Evolutionary conservation across 2,113 vertebrate genomes (phyloP).

Genomic region (Planiliza haematocheilus): DNA sequence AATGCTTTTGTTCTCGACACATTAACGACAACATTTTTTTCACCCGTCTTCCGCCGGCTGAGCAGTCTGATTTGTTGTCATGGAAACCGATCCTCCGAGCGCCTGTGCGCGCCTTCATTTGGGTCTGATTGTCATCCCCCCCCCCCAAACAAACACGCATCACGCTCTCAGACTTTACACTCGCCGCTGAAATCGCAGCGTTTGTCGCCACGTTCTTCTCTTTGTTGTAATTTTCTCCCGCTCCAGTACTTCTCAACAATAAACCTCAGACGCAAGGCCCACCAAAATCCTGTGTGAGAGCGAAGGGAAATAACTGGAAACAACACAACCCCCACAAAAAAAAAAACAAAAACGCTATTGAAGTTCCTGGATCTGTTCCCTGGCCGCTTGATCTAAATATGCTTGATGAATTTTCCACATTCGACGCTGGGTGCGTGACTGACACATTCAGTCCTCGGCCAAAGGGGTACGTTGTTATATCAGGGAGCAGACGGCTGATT

Average conservation of each 20-base stretch:
- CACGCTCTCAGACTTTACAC: slow-evolving; percentile 27
- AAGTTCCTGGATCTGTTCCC: slow-evolving; percentile 44
- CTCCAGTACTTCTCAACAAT: slow-evolving; percentile 66
- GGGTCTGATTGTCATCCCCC: slow-evolving; percentile 65
- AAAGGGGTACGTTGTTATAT: slow-evolving; percentile 19
- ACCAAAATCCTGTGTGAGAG: slow-evolving; percentile 35
- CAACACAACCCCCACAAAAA: slow-evolving; percentile 21
- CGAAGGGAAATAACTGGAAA: slow-evolving; percentile 49
- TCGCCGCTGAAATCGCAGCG: slow-evolving; percentile 33
- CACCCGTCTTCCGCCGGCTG: slow-evolving; percentile 39
- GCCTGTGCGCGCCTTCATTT: slow-evolving; percentile 52
- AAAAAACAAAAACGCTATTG: slow-evolving; percentile 50
- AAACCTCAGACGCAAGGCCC: slow-evolving; percentile 42
- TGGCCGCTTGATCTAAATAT: slow-evolving; percentile 34
- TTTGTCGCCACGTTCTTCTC: slow-evolving; percentile 35
- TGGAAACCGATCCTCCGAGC: slow-evolving; percentile 71
- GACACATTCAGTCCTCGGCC: slow-evolving; percentile 15
- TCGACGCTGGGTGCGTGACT: slow-evolving; percentile 1
- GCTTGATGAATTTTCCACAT: slow-evolving; percentile 48
- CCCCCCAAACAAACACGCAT: slow-evolving; percentile 40
- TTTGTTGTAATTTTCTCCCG: slow-evolving; percentile 59
- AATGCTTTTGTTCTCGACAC: slow-evolving; percentile 45
- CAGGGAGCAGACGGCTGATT: slow-evolving; percentile 28
- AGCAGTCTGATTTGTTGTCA: slow-evolving; percentile 71
- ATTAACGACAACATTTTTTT: slow-evolving; percentile 39